Base-by-base conservation (phyloP, 1,140 invertebrate genomes). In the Hypsibius dujardini region DNA sequence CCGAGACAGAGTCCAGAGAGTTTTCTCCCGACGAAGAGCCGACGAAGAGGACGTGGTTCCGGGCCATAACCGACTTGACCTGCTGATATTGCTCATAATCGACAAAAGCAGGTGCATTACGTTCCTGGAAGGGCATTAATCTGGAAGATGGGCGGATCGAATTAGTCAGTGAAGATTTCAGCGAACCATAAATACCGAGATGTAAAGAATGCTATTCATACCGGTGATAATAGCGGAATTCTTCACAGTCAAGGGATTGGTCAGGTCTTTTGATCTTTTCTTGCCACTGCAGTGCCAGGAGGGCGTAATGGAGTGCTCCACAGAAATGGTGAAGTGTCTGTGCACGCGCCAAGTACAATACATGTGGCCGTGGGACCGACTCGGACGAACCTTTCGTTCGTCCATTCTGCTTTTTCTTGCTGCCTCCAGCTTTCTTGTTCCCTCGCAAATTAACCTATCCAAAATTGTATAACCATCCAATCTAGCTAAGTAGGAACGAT, bases 211-310 rank as follows among this genome's bases (percentile, higher is more conserved):
- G 28, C 28, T 28, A 28, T 28, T 28, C 28, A 28, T 15, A 67
- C 62, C 62, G 62, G 42, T 67, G 7, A 67, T 67, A 67, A 42
- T 67, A 67, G 12, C 62, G 12, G 62, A 67, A 42, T 67, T 67
- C 62, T 67, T 67, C 62, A 42, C 42, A 15, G 62, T 67, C 62
- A 7, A 67, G 42, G 45, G 62, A 67, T 3, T 67, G 12, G 7
- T 67, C 12, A 12, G 12, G 12, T 3, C 12, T 3, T 7, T 3
- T 12, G 12, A 67, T 12, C 45, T 67, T 67, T 7, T 42, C 62
- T 45, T 67, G 62, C 62, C 12, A 15, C 62, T 67, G 12, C 62
- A 67, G 62, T 7, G 12, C 62, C 3, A 67, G 62, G 3, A 67
- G 3, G 62, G 62, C 42, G 3, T 15, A 45, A 12, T 67, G 62